Conservation (phyloP, 2,888 invertebrate species). For the Eumerus sabulonum region DNA sequence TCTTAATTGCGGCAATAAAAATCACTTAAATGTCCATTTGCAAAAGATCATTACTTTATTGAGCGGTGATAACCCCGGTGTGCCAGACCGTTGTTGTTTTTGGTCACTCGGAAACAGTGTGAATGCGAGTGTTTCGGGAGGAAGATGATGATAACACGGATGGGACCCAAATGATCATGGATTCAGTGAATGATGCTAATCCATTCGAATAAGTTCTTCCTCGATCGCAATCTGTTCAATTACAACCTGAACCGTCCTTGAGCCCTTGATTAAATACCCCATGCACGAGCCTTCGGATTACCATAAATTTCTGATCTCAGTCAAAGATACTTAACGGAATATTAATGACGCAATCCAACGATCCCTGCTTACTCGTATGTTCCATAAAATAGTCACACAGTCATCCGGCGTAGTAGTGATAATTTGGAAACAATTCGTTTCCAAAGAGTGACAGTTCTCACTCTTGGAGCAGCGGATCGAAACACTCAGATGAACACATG, state of each 20-base stretch:
- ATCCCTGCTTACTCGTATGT: conserved; percentile 9
- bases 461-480: conserved; percentile 31
- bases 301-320: conserved; percentile 29
- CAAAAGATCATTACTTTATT: conserved; percentile 64
- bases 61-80: conserved; percentile 37
- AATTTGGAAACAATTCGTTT: conserved; percentile 44
- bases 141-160: too few relatives aligned
- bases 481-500: conserved; percentile 30
- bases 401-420: conserved; percentile 26
- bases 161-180: too few relatives aligned
- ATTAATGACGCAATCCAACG: conserved; percentile 32
- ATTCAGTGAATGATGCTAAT: too few relatives aligned
- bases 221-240: not conserved
- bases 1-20: conserved; percentile 65
- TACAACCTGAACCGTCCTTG: not conserved
- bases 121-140: too few relatives aligned
- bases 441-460: conserved; percentile 57
- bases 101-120: too few relatives aligned
- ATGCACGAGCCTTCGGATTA: conserved; percentile 29
- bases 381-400: conserved; percentile 49
- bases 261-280: not conserved
- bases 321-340: conserved; percentile 47
- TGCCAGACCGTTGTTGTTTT: too few relatives aligned
- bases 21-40: conserved; percentile 64
- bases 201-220: too few relatives aligned